Evolutionary conservation across 2,113 vertebrate species (phyloP).

Genomic region (Tyrannus savana): DNA sequence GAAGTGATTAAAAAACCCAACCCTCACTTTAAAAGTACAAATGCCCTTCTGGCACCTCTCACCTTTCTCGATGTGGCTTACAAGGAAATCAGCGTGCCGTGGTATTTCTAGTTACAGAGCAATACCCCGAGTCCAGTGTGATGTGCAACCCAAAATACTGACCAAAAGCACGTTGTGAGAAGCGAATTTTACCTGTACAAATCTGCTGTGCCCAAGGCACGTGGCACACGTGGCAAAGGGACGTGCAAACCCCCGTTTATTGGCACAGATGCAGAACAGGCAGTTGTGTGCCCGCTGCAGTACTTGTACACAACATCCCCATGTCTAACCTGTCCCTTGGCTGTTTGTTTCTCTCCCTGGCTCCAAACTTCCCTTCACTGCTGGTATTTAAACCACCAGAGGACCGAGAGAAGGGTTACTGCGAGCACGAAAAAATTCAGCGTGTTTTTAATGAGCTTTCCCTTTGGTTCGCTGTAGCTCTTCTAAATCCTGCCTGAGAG

Average conservation of each 20-base stretch:
- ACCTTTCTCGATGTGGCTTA: not conserved
- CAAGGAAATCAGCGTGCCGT: not conserved
- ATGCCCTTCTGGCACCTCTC: not conserved
- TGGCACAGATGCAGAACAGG: not conserved
- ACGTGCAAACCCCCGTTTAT: fast-evolving
- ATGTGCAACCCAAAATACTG: not conserved
- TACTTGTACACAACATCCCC: not conserved
- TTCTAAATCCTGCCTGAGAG: constrained; percentile 53
- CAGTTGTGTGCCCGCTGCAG: not conserved
- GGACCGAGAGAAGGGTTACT: not conserved
- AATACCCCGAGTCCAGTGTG: fast-evolving
- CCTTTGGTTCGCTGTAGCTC: constrained; percentile 66
- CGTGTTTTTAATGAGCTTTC: constrained; percentile 67
- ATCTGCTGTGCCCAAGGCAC: fast-evolving
- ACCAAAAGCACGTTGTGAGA: fast-evolving
- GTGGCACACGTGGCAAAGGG: fast-evolving
- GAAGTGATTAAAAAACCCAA: not conserved
- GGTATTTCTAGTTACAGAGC: not conserved
- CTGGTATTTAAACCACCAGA: not conserved
- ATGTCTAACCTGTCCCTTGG: not conserved
- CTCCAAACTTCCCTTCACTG: not conserved
- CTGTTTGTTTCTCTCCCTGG: not conserved
- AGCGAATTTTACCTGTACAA: not conserved
- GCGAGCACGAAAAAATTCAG: not conserved
- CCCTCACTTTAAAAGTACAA: not conserved